Conservation (phyloP, 2,113 vertebrate genomes). For the Ovis canadensis region DNA sequence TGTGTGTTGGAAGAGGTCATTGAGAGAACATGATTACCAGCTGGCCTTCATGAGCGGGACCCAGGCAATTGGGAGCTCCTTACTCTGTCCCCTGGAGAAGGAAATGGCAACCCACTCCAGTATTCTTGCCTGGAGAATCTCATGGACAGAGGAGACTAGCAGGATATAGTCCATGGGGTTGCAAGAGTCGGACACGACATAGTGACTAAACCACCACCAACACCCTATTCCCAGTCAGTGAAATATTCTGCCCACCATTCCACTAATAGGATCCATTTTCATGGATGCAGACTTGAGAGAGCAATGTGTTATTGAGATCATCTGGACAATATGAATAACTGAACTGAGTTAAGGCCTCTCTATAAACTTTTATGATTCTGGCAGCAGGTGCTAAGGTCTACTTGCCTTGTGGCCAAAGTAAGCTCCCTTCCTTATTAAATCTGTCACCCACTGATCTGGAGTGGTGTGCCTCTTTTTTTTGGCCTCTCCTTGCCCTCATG, state of each 20-base stretch:
- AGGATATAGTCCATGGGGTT: not conserved
- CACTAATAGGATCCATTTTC: not conserved
- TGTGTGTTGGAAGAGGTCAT: not conserved
- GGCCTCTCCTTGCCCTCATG: not conserved
- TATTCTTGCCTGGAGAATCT: not conserved
- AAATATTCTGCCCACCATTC: not conserved
- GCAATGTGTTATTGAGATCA: not conserved
- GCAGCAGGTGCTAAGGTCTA: not conserved
- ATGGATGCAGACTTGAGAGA: not conserved
- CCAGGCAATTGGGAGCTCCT: not conserved
- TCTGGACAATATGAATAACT: not conserved
- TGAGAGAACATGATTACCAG: not conserved
- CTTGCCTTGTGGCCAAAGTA: not conserved
- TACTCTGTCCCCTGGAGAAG: not conserved
- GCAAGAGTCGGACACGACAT: not conserved
- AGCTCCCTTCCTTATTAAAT: not conserved
- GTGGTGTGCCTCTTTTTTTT: not conserved
- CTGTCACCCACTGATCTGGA: not conserved
- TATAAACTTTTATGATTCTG: not conserved
- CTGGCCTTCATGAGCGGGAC: not conserved
- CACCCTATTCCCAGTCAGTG: not conserved
- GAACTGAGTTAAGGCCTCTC: not conserved
- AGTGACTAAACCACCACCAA: not conserved
- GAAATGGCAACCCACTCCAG: not conserved
- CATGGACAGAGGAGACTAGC: not conserved